These are phyloP conservation scores for Antheraea assamensis DNA, from an alignment of 2,888 invertebrate genomes.

Conservation along the genomic window DNA sequence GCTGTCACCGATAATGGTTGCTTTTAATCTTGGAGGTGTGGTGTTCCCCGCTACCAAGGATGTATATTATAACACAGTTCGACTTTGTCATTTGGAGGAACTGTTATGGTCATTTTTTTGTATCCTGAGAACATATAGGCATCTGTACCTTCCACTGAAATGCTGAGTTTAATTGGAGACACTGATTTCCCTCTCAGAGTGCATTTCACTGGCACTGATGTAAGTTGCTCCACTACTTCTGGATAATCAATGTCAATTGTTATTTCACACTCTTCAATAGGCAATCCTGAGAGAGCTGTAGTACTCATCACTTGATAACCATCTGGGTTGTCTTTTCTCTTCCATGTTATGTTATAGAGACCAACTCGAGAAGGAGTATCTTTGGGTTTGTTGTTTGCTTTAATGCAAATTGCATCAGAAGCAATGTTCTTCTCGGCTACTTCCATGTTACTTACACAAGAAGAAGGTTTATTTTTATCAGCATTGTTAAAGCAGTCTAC, in stretches of 20 bases:
- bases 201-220: conserved; percentile 87
- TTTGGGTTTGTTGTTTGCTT: conserved; percentile 69
- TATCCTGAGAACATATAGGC: conserved; percentile 98
- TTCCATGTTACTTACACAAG: conserved; percentile 64
- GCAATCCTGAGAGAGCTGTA: conserved; percentile 79
- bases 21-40: conserved; percentile 84
- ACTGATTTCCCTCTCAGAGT: conserved; percentile 87
- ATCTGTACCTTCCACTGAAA: conserved; percentile 91
- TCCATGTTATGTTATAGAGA: conserved; percentile 75
- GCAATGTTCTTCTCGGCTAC: conserved; percentile 70
- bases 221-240: conserved; percentile 88
- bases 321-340: conserved; percentile 52
- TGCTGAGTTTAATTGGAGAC: conserved; percentile 86
- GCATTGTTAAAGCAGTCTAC: conserved; percentile 72
- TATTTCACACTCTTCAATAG: conserved; percentile 84
- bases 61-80: conserved; percentile 89
- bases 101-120: conserved; percentile 87
- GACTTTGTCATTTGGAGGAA: conserved; percentile 83
- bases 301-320: conserved; percentile 76
- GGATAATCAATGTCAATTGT: conserved; percentile 84
- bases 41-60: conserved; percentile 89
- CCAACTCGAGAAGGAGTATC: conserved; percentile 70
- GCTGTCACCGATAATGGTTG: conserved; percentile 72
- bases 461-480: conserved; percentile 57
- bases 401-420: conserved; percentile 70